Evolutionary conservation across 2,888 invertebrate genomes (phyloP).

Genomic region (Micoletzkya japonica): DNA sequence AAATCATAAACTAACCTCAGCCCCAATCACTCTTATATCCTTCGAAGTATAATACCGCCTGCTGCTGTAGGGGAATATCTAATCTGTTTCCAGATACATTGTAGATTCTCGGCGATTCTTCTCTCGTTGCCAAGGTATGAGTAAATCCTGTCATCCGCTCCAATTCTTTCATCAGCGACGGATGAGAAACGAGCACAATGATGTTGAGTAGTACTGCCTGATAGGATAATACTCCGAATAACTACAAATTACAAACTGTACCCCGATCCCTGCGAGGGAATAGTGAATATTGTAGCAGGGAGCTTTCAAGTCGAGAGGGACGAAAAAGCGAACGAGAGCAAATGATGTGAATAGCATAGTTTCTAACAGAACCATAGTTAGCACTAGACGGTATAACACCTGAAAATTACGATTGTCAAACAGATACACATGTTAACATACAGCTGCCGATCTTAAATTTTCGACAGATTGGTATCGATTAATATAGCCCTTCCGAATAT

Average conservation of each 20-base stretch:
- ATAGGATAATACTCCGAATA: background rate
- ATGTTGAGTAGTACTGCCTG: background rate
- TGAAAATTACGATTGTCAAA: background rate
- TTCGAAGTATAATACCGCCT: background rate
- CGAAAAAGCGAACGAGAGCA: background rate
- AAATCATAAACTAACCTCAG: no score
- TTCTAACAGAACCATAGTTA: background rate
- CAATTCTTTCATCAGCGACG: background rate
- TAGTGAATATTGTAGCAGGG: background rate
- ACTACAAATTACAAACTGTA: background rate
- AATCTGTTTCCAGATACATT: background rate
- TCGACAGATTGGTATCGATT: background rate
- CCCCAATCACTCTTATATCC: background rate
- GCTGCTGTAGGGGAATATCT: background rate
- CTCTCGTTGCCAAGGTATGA: background rate
- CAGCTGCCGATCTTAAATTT: background rate
- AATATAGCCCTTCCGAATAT: no score
- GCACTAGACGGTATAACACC: background rate
- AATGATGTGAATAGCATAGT: background rate
- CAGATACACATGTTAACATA: background rate
- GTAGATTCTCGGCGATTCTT: background rate
- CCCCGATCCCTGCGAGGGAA: background rate
- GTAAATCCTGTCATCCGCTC: background rate
- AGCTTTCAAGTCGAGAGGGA: background rate
- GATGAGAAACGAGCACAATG: background rate